phyloP scores from a whole-genome alignment of 2,797 vertebrate species.

The Anas acuta region DNA sequence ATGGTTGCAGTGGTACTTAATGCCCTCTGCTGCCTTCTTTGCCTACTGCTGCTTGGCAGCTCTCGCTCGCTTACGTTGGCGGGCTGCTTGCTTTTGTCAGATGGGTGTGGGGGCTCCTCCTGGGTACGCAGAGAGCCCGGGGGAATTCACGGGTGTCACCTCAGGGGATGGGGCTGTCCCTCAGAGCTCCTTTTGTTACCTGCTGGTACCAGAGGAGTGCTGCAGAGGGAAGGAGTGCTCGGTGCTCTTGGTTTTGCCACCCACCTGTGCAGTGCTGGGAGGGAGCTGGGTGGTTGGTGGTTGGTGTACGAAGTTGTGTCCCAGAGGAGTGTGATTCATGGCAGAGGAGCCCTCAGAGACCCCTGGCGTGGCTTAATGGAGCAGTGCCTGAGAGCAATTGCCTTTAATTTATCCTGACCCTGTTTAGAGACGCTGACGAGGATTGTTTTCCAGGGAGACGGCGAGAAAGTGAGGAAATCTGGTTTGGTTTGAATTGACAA shows the following conservation, averaged over 20 bases:
- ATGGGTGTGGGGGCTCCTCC: not conserved
- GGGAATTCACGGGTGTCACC: not conserved
- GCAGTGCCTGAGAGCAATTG: not conserved
- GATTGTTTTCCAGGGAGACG: not conserved
- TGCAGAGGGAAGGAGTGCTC: not conserved
- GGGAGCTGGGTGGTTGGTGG: not conserved
- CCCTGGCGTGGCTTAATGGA: rapidly evolving
- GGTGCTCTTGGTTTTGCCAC: not conserved
- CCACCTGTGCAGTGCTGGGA: not conserved
- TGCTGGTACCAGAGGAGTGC: not conserved
- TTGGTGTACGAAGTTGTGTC: not conserved
- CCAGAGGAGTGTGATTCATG: not conserved
- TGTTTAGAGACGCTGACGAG: not conserved
- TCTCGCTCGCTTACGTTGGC: not conserved
- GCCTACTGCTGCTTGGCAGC: not conserved
- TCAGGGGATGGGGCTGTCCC: not conserved
- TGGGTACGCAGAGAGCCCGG: not conserved
- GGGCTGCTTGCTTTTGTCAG: not conserved
- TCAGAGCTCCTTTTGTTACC: not conserved
- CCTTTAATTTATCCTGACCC: not conserved
- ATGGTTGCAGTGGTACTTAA: not conserved
- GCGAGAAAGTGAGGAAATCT: not conserved
- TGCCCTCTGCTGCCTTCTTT: not conserved
- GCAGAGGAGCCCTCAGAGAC: not conserved
- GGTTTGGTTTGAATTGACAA: not conserved